These are phyloP conservation scores for Atethmia centrago DNA, from an alignment of 2,888 invertebrate genomes.

Conservation along the genomic window DNA sequence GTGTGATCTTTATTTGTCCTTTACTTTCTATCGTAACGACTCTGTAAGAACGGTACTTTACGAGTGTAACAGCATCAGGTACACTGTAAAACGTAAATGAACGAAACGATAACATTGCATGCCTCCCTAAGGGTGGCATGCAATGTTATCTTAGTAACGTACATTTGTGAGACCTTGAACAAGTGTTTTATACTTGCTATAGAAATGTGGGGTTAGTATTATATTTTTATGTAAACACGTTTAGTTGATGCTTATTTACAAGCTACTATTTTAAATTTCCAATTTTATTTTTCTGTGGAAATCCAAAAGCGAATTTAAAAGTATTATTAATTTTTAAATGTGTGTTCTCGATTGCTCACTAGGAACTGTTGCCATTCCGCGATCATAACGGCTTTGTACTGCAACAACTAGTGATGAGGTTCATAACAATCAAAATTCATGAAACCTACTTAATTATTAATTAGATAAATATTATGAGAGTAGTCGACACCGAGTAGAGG, in stretches of 20 bases:
- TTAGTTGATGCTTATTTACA: neutral
- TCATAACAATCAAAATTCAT: too few species aligned
- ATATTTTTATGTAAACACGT: constrained; percentile 1
- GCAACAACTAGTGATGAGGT: too few species aligned
- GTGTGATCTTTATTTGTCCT: neutral
- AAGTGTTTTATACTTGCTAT: neutral
- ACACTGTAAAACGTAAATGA: constrained; percentile 12
- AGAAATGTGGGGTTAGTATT: neutral
- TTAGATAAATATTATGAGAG: too few species aligned
- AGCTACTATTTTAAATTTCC: too few species aligned
- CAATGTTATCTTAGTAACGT: constrained; percentile 19
- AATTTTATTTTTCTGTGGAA: too few species aligned
- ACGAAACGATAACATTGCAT: too few species aligned
- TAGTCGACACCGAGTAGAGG: too few species aligned
- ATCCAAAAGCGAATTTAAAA: too few species aligned
- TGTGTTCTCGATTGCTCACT: too few species aligned
- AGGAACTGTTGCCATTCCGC: too few species aligned
- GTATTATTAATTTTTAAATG: constrained; percentile 23
- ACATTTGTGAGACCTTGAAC: constrained; percentile 19
- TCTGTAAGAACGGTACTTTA: neutral
- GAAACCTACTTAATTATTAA: too few species aligned
- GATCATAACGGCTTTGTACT: too few species aligned
- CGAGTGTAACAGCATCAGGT: constrained; percentile 1
- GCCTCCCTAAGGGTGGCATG: constrained; percentile 21
- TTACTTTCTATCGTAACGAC: neutral